Evolutionary conservation across 1,140 invertebrate genomes (phyloP).

Genomic region (Helicoverpa armigera): DNA sequence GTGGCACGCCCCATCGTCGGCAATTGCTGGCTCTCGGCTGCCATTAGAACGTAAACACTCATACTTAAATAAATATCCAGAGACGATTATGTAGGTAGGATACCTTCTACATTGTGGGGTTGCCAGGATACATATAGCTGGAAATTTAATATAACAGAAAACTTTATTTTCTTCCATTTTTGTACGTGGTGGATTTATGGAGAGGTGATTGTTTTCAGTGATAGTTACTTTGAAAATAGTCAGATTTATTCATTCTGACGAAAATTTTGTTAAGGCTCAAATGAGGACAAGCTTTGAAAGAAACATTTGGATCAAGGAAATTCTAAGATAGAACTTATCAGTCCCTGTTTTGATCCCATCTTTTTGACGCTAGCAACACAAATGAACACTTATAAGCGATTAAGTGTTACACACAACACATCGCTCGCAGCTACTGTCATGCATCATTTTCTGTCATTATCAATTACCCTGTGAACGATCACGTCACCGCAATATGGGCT

Average conservation of each 20-base stretch:
- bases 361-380: constrained; percentile 53
- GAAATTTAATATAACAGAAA: not conserved
- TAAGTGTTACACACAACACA: constrained; percentile 67
- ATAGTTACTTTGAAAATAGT: no score
- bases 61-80: constrained; percentile 73
- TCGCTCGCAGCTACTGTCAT: constrained; percentile 80
- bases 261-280: no score
- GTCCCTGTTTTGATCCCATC: no score
- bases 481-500: constrained; percentile 61
- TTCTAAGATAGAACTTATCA: no score
- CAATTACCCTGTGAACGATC: constrained; percentile 75
- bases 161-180: not conserved
- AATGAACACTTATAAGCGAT: constrained; percentile 55
- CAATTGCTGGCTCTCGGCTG: constrained; percentile 61
- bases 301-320: no score
- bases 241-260: no score
- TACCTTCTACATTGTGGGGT: constrained; percentile 60
- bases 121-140: constrained; percentile 51
- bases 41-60: constrained; percentile 73
- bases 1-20: constrained; percentile 60
- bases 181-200: not conserved
- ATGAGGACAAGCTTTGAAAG: no score
- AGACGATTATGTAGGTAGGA: constrained; percentile 57
- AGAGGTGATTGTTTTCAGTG: no score
- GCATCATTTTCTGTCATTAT: constrained; percentile 83